Conservation (phyloP, 1,140 invertebrate species). For the Aphidius ervi region DNA sequence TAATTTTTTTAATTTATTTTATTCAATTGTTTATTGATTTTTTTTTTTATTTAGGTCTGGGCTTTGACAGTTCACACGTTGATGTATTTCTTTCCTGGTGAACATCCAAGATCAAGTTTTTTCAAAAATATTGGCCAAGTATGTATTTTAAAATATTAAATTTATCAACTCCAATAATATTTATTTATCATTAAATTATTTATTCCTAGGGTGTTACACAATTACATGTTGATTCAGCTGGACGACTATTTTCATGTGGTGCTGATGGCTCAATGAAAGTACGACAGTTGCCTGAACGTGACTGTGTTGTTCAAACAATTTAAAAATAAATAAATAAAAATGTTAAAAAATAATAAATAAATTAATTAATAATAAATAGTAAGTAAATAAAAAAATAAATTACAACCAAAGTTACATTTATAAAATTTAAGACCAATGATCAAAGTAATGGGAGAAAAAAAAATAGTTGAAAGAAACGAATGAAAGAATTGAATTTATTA, state of each 20-base stretch:
- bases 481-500: too few species aligned
- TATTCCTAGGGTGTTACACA: conserved; percentile 79
- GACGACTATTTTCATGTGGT: conserved; percentile 93
- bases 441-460: conserved; percentile 3
- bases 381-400: conserved; percentile 17
- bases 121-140: conserved; percentile 91
- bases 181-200: background rate
- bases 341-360: conserved; percentile 29
- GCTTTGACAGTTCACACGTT: conserved; percentile 80
- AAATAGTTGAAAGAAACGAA: too few species aligned
- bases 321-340: conserved; percentile 37
- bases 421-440: conserved; percentile 11
- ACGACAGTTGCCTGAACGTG: conserved; percentile 76
- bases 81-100: conserved; percentile 83
- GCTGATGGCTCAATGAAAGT: conserved; percentile 99
- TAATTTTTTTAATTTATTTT: conserved; percentile 13
- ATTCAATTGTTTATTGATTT: conserved; percentile 15
- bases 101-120: conserved; percentile 89
- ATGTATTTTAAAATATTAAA: conserved; percentile 10
- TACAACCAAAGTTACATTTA: conserved; percentile 25
- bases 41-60: conserved; percentile 74
- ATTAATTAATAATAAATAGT: conserved; percentile 22
- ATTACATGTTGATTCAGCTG: conserved; percentile 80
- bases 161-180: background rate
- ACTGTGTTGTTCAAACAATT: conserved; percentile 52